Evolutionary conservation across 37 sponge, comb jelly and placozoan species (phyloP), one percentile per base, ranked within the genome.

Genomic region (Ephydatia muelleri): DNA sequence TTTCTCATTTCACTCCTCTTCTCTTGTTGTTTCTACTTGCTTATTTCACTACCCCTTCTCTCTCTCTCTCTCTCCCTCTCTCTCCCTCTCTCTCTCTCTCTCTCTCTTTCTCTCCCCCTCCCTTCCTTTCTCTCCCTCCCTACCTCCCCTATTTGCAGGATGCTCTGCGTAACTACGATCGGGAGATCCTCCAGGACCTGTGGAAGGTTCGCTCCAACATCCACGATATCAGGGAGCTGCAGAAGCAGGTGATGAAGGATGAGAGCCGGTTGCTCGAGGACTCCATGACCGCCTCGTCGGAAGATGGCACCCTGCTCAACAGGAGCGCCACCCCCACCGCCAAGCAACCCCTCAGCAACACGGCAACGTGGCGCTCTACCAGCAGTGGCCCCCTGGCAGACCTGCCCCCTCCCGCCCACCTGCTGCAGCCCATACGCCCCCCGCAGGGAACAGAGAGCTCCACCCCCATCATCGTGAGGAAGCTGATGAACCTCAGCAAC

Each of bases 161-260:
- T 27, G 38, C 37, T 5, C 84, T 89, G 32, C 70, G 83, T 49
- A 48, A 79, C 72, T 80, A 67, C 38, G 89, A 89, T 29, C 49
- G 64, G 9, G 89, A 83, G 23, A 89, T 89, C 72, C 84, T 89
- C 12, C 37, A 89, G 34, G 84, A 89, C 28, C 84, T 89, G 11
- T 79, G 84, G 74, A 77, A 71, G 73, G 43, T 83, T 4, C 84
- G 84, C 36, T 33, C 73, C 26, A 72, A 38, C 43, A 84, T 89
- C 47, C 72, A 83, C 13, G 78, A 72, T 43, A 77, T 89, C 57
- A 57, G 43, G 34, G 73, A 83, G 4, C 38, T 21, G 32, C 84
- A 89, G 33, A 83, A 77, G 68, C 29, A 89, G 72, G n/a, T 39
- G 11, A 34, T 33, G 23, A 35, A 66, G 33, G 82, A 64, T 27